Evolutionary conservation across 2,797 vertebrate genomes (phyloP), one percentile per base, ranked within the genome.

Genomic region (Oreonectes daqikongensis): DNA sequence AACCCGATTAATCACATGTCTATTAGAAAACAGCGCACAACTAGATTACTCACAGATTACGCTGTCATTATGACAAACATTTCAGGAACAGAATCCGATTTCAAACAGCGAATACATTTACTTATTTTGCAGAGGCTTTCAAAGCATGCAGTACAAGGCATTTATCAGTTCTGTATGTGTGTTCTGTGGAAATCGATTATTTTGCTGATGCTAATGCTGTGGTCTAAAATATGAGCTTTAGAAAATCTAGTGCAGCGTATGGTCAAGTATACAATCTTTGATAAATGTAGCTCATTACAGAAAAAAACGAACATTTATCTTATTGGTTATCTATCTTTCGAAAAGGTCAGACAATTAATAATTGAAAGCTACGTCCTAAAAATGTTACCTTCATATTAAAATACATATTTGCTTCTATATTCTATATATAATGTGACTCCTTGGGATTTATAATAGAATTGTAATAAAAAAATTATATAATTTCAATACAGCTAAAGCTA

Each of bases 1-100:
- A 67, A 65, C 42, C 42, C 1, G 79, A 87, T 88, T 88, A 85
- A 84, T 61, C 84, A 40, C 86, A 60, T 32, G 84, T 28, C 57
- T 52, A 78, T 85, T 69, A 84, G 84, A 75, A 75, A 75, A 75
- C 66, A 67, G 14, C 52, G 44, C 26, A 75, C 63, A 32, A 50
- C 52, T 46, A 67, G 28, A 67, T 66, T 75, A 50, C 63, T 67
- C 38, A 57, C 67, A 18, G 67, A 57, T 38, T 68, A 68, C 46
- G n/a, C 52, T 68, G 30, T 35, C 59, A 32, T 61, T 61, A 61
- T 32, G 3, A 35, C 30, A 61, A 35, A 30, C 15, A 9, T 61
- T 32, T 32, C 30, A 61, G n/a, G 38, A 55, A 55, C 3, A 0
- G 10, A 28, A 61, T 59, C 30, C 42, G 22, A 53, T 42, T 42